Evolutionary conservation across 2,888 invertebrate species (phyloP), one percentile per base, ranked within the genome.

Genomic region (Laspeyria flexula): DNA sequence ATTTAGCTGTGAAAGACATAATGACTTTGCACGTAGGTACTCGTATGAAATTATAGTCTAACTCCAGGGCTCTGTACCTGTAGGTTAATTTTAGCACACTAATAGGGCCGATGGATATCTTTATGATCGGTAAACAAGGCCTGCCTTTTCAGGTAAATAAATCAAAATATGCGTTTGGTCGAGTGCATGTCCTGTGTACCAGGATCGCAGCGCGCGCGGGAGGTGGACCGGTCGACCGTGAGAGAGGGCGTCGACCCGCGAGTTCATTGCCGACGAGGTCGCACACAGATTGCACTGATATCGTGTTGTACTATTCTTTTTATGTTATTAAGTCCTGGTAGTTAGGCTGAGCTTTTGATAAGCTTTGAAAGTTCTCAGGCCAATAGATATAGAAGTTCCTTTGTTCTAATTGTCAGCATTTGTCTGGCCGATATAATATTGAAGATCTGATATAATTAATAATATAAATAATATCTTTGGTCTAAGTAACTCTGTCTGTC

Each of bases 201-300:
- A 69, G 68, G 68, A 54, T 40, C 41, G 55, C 64, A 68, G 52
- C 35, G 54, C 12, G 35, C 46, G 50, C 55, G 52, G 59, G 68
- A 71, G 69, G 61, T 18, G 39, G 35, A 69, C 69, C 69, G 69
- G 69, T 59, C 71, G 69, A 38, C 69, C 68, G 55, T 69, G 71
- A 69, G 71, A 46, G 50, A 52, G 69, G 69, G 41, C 62, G 59
- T 52, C 43, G 71, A 70, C 53, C 71, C 59, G 44, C 55, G 71
- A 50, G 68, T 62, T 67, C 69, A 71, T 62, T 71, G 69, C 57
- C 69, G 64, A 67, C 59, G 46, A 42, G 45, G 55, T 60, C 70
- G 61, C 52, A 25, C 45, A 31, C 45, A 43, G 66, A 62, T 62
- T 41, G 55, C 49, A 52, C 23, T 51, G 51, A 51, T 51, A 51